Evolutionary conservation across 1,140 invertebrate genomes (phyloP).

Genomic region (Zaprionus ornatus): DNA sequence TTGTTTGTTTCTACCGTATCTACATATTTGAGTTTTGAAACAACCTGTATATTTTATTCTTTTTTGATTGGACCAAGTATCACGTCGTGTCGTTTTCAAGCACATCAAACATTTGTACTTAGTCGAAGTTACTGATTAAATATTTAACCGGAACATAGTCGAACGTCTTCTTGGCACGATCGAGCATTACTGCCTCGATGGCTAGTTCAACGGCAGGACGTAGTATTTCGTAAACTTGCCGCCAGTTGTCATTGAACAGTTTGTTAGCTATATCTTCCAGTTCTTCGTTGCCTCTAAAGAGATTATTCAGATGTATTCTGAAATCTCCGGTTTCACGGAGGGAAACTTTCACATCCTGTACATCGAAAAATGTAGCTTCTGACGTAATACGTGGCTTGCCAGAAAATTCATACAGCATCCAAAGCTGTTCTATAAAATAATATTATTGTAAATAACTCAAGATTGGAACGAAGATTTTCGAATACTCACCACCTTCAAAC

Average conservation of each 20-base stretch:
- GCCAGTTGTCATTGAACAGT: conserved; percentile 88
- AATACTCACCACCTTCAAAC: conserved; percentile 87
- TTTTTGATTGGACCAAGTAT: too few relatives aligned
- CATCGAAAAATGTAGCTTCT: conserved; percentile 86
- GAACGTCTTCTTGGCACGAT: conserved; percentile 86
- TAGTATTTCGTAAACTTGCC: conserved; percentile 86
- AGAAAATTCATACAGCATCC: conserved; percentile 85
- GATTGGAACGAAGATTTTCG: not conserved
- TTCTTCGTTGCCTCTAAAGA: conserved; percentile 45
- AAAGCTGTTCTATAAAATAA: conserved; percentile 85
- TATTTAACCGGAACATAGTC: conserved; percentile 86
- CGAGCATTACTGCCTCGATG: conserved; percentile 86
- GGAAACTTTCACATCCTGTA: conserved; percentile 75
- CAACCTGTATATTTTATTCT: too few relatives aligned
- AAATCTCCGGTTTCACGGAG: conserved; percentile 64
- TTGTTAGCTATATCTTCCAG: conserved; percentile 86
- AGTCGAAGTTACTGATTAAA: conserved; percentile 63
- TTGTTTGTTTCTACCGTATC: too few relatives aligned
- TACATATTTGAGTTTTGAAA: too few relatives aligned
- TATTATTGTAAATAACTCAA: too few relatives aligned
- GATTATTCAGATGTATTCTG: conserved; percentile 54
- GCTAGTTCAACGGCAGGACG: conserved; percentile 87
- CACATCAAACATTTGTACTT: not conserved
- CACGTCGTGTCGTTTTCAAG: too few relatives aligned
- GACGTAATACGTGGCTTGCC: conserved; percentile 85